Evolutionary conservation across 2,113 vertebrate genomes (phyloP).

Genomic region (Pagrus major): DNA sequence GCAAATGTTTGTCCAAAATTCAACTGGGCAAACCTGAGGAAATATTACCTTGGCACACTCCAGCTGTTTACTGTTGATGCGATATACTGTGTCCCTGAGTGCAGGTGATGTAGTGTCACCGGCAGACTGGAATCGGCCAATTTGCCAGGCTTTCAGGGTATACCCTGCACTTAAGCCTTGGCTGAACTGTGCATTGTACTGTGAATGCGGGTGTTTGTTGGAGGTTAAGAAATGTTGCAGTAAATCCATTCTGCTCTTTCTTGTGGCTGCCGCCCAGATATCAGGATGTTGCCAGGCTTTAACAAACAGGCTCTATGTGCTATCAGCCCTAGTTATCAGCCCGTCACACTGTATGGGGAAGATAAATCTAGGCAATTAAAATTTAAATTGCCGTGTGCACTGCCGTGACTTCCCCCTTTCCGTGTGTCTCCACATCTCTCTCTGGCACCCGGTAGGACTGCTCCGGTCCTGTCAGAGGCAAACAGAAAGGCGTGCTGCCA

Average conservation of each 20-base stretch:
- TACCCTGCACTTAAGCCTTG: constrained; percentile 45
- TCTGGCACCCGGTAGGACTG: constrained; percentile 33
- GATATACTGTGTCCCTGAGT: constrained; percentile 27
- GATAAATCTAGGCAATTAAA: constrained; percentile 88
- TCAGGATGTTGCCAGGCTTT: constrained; percentile 73
- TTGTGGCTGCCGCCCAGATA: constrained; percentile 55
- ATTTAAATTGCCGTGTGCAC: constrained; percentile 85
- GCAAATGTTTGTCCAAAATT: constrained; percentile 23
- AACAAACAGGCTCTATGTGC: constrained; percentile 74
- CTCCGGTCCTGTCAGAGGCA: constrained; percentile 26
- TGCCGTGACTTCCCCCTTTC: constrained; percentile 77
- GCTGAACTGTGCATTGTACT: constrained; percentile 52
- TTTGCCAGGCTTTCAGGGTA: constrained; percentile 54
- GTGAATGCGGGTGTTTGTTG: constrained; percentile 55
- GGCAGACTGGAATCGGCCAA: constrained; percentile 51
- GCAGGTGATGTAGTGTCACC: constrained; percentile 36
- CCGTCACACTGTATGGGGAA: constrained; percentile 83
- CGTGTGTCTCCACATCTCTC: constrained; percentile 50
- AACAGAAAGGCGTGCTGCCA: background rate
- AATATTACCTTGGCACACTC: constrained; percentile 18
- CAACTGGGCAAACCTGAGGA: background rate
- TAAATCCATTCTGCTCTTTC: constrained; percentile 71
- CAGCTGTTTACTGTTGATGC: constrained; percentile 25
- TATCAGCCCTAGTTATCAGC: constrained; percentile 84
- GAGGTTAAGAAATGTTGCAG: constrained; percentile 61